Conservation (phyloP, 2,113 vertebrate genomes). For the Rhea pennata region DNA sequence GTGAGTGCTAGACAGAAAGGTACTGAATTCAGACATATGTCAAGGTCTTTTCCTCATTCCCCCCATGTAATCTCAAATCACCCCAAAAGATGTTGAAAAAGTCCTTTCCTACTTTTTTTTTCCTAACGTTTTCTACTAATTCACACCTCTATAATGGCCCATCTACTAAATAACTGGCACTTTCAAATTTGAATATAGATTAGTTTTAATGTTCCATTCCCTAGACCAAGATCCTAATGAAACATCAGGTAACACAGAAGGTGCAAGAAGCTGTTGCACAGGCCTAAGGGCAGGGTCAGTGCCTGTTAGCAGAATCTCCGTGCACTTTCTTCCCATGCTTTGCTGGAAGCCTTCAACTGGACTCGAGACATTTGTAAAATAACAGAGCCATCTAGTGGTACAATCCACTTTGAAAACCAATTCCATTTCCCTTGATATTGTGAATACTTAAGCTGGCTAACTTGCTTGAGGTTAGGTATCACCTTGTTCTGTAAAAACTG, state of each 20-base stretch:
- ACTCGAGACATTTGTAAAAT: not conserved
- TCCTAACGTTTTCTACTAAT: not conserved
- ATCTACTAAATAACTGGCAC: not conserved
- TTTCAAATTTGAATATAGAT: not conserved
- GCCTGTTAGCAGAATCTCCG: not conserved
- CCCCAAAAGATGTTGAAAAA: not conserved
- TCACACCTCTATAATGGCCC: not conserved
- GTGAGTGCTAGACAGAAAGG: not conserved
- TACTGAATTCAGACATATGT: not conserved
- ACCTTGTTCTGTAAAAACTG: not conserved
- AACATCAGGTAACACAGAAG: not conserved
- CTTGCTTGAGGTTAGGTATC: not conserved
- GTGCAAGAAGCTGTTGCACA: not conserved
- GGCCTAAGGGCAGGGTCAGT: not conserved
- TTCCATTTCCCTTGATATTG: not conserved
- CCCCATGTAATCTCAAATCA: not conserved
- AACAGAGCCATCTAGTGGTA: conserved; percentile 69
- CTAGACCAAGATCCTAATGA: not conserved
- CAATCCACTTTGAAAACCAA: not conserved
- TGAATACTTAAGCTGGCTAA: not conserved
- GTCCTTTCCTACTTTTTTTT: not conserved
- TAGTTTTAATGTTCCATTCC: not conserved
- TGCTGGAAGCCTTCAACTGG: not conserved
- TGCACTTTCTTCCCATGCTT: not conserved
- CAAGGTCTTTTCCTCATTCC: not conserved